Percentiles rank a stretch among this genome's conserved stretches.
These are phyloP conservation scores for Alaudala cheleensis DNA, from an alignment of 2,113 vertebrate species.

Conservation along the genomic window DNA sequence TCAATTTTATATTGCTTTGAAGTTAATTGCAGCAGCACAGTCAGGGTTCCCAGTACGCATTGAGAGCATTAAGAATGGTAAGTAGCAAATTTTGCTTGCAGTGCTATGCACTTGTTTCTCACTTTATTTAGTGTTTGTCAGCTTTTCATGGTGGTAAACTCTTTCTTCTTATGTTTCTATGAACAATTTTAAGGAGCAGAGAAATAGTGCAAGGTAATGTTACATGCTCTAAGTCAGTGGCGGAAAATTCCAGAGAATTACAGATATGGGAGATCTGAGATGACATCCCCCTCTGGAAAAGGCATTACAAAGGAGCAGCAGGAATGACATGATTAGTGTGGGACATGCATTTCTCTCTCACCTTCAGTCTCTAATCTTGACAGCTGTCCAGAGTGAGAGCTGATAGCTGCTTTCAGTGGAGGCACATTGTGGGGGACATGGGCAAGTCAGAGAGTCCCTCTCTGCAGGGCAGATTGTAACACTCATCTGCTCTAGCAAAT, in stretches of 20 bases:
- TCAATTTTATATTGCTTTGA: conserved; percentile 92
- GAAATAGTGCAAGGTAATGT: neutral
- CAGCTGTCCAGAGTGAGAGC: neutral
- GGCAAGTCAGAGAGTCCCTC: neutral
- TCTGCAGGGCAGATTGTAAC: neutral
- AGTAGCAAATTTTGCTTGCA: conserved; percentile 66
- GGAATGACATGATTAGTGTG: neutral
- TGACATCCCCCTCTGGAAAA: neutral
- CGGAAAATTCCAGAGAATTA: neutral
- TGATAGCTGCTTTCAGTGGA: neutral
- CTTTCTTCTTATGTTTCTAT: neutral
- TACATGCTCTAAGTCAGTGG: neutral
- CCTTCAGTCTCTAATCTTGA: neutral
- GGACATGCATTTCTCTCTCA: neutral
- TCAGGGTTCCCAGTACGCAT: conserved; percentile 86
- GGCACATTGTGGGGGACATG: neutral
- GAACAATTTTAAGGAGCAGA: neutral
- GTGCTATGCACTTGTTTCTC: neutral
- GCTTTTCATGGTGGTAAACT: neutral
- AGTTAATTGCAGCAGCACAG: conserved; percentile 90
- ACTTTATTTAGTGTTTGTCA: neutral
- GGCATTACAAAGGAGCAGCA: neutral
- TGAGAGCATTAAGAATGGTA: conserved; percentile 89
- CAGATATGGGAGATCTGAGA: neutral
- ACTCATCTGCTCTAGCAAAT: neutral